Base-by-base conservation (phyloP, 2,113 vertebrate genomes). In the Bagarius yarrelli region DNA sequence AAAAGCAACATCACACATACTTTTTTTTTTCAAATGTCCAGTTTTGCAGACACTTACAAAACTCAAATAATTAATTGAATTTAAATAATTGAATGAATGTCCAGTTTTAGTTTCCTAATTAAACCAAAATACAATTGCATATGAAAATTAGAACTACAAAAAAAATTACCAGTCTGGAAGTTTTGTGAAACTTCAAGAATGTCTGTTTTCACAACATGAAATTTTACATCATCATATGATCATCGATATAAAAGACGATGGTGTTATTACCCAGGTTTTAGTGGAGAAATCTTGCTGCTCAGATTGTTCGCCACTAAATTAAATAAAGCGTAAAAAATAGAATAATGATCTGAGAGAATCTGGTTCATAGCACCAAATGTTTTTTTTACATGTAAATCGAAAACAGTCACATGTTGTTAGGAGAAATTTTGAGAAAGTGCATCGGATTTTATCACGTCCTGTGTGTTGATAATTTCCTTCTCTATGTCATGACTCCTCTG, bases 141-240 rank as follows among this genome's bases (percentile, higher is more conserved):
- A 64, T 15, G 30, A 8, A 63, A 81, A 52, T 74, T 71, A 19
- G 23, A 73, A 47, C 52, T 2, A 5, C 1, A 21, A 21, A 12
- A 9, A 57, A 53, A 19, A n/a, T 55, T 63, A 27, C 53, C 44
- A 66, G 60, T 44, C 4, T 19, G 53, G 27, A 15, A 47, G 44
- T 44, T 66, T 23, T 59, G 23, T 56, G 63, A 18, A 30, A n/a
- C 4, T 1, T 23, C 27, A 27, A 6, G 14, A 69, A 40, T 36
- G 44, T 69, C 52, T 5, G 5, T 50, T 79, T 79, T 59, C 18
- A 57, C 77, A 44, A 47, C 71, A 72, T 72, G 67, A 25, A 40
- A 34, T 73, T 53, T 63, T 60, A 63, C 14, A 53, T 25, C 40
- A 73, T 55, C 27, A 60, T 60, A 60, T 19, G 15, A 80, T 71